Evolutionary conservation across 2,888 invertebrate genomes (phyloP), one percentile per base, ranked within the genome.

Genomic region (Liodrosophila aerea): DNA sequence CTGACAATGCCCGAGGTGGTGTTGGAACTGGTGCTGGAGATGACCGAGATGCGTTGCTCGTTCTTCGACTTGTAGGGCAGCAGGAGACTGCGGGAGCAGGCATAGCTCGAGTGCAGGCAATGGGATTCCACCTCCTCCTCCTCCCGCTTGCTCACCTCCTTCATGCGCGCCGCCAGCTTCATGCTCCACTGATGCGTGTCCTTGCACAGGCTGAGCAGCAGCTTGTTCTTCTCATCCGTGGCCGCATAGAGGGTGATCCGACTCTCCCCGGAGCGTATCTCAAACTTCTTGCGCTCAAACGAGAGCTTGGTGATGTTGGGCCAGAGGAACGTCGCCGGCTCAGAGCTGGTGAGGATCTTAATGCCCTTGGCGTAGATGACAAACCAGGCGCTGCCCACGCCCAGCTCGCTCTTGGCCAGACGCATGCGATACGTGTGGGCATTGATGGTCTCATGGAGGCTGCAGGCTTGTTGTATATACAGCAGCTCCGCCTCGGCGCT

Each of bases 211-310:
- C 94, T 93, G 80, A 97, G 92, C 64, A 98, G 91, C 89, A 97
- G 94, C 91, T 97, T 95, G 88, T 98, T 97, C 90, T 98, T 97
- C 88, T 96, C 96, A 90, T 98, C 98, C 88, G 95, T 96, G 51
- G 94, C 94, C 2, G 98, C 96, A 90, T 96, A 98, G 68, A 98
- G 93, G 0, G 96, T 96, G 73, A 97, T 94, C 88, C 95, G 95
- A 80, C 94, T 95, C 86, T 96, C 96, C 56, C 96, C 95, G 7
- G 97, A 96, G 64, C 97, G 94, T 83, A 98, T 97, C 91, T 98
- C 98, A 90, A 99, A 98, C 91, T 98, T 98, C 91, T 98, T 98
- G 87, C 97, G 94, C 92, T 98, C 98, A 90, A 98, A 98, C 89
- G 96, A 96, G 12, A 98, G 91, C 91, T 98, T 98, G 68, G 96